These are phyloP conservation scores for Patiria pectinifera DNA, from an alignment of 53 echinoderm and acorn worm species.

Conservation along the genomic window DNA sequence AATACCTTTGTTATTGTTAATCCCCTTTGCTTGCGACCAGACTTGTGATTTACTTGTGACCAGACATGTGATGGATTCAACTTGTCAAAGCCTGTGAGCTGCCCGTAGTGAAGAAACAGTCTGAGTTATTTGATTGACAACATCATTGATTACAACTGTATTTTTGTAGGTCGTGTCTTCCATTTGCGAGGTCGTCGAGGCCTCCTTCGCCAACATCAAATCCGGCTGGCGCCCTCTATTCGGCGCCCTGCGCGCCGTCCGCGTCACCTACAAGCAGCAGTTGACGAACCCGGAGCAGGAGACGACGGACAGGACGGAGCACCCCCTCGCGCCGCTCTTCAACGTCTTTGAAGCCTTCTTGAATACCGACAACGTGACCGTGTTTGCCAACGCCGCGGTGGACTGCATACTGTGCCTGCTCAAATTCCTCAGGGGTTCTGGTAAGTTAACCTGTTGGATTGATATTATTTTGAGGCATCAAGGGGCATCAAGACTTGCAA, in stretches of 20 bases:
- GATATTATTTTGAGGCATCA: not conserved
- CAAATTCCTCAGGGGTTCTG: constrained; percentile 91
- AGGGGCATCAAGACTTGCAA: not conserved
- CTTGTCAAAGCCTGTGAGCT: too few relatives aligned
- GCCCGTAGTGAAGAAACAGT: too few relatives aligned
- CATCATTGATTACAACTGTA: not conserved
- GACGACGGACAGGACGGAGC: constrained; percentile 80
- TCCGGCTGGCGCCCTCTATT: constrained; percentile 99
- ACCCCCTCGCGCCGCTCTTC: constrained; percentile 93
- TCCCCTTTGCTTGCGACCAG: too few relatives aligned
- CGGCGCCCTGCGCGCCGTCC: constrained; percentile 96
- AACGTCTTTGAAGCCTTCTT: constrained; percentile 98
- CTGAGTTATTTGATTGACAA: too few relatives aligned
- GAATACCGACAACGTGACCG: constrained; percentile 96
- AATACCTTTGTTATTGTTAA: too few relatives aligned
- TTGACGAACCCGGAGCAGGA: constrained; percentile 19
- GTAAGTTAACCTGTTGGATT: constrained; percentile 56
- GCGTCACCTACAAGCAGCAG: constrained; percentile 70
- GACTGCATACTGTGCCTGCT: constrained; percentile 98
- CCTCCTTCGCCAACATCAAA: constrained; percentile 91
- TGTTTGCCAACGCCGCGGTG: constrained; percentile 98
- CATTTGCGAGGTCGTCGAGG: constrained; percentile 94
- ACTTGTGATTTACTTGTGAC: too few relatives aligned
- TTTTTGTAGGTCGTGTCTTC: constrained; percentile 89
- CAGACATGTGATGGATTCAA: too few relatives aligned